A percentile compares a stretch with the other conserved stretches of the same genome.
Conservation (phyloP, 2,888 invertebrate species). For the Trachelus stipa region DNA sequence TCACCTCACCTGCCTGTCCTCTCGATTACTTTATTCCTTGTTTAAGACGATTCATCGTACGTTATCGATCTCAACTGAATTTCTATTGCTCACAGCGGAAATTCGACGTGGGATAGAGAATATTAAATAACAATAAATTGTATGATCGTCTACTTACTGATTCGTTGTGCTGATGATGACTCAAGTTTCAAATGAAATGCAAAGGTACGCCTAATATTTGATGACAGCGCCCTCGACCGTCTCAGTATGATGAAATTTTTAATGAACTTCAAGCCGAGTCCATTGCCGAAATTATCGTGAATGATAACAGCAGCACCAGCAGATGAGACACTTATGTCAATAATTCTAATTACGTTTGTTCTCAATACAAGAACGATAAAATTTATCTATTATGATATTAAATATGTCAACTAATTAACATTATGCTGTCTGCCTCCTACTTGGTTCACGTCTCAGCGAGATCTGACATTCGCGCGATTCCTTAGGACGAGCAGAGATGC, state of each 20-base stretch:
- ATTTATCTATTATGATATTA: background rate
- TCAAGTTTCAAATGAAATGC: background rate
- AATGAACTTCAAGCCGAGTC: background rate
- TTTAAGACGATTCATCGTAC: background rate
- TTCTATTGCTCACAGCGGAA: background rate
- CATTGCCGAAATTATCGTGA: background rate
- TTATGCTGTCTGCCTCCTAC: background rate
- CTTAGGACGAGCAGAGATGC: background rate
- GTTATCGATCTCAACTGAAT: background rate
- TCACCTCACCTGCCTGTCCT: too few species aligned
- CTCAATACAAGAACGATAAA: background rate
- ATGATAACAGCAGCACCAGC: background rate
- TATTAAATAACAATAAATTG: background rate
- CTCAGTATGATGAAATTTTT: background rate
- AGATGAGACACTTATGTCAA: background rate
- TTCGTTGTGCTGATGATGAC: background rate
- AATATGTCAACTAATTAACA: background rate
- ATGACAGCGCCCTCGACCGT: background rate
- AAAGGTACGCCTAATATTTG: background rate
- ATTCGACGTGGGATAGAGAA: background rate
- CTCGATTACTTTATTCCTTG: background rate
- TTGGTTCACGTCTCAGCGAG: background rate
- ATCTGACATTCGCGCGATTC: background rate
- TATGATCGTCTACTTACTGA: background rate
- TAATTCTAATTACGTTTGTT: background rate